A percentile compares a stretch with the other conserved stretches of the same genome.
These are phyloP conservation scores for Pollenia amentaria DNA, from an alignment of 2,888 invertebrate genomes.

Conservation along the genomic window DNA sequence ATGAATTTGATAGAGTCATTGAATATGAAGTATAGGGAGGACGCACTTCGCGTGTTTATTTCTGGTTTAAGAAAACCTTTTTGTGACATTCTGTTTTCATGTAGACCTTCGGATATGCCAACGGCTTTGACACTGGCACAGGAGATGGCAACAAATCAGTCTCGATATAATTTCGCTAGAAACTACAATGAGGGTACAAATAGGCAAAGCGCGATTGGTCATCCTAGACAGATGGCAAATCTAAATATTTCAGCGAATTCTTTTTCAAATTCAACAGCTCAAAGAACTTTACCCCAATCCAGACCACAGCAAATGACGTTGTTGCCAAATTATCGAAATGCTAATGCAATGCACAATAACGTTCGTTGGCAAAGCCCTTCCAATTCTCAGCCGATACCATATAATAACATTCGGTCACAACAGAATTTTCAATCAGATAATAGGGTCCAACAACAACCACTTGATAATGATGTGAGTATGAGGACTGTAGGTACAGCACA, in stretches of 20 bases:
- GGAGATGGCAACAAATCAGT: too few relatives aligned
- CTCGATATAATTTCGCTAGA: background rate
- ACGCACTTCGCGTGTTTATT: too few relatives aligned
- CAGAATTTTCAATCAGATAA: background rate
- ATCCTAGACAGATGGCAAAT: background rate
- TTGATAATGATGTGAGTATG: too few relatives aligned
- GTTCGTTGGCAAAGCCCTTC: background rate
- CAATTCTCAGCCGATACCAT: background rate
- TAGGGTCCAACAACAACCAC: too few relatives aligned
- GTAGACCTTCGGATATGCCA: conserved; percentile 18
- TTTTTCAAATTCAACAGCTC: background rate
- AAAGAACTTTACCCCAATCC: background rate
- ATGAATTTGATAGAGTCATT: conserved; percentile 1
- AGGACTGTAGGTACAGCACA: background rate
- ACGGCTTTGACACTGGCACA: conserved; percentile 1
- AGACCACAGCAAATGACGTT: background rate
- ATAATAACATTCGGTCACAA: background rate
- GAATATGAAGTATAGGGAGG: conserved; percentile 6
- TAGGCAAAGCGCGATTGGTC: background rate
- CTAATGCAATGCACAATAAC: background rate
- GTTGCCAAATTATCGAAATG: background rate
- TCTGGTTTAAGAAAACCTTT: conserved; percentile 25
- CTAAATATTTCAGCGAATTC: background rate
- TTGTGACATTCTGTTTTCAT: conserved; percentile 28
- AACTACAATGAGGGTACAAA: background rate